Percentiles rank a stretch among this genome's conserved stretches.
These are phyloP conservation scores for Antennarius maculatus DNA, from an alignment of 2,797 vertebrate genomes.

Conservation along the genomic window DNA sequence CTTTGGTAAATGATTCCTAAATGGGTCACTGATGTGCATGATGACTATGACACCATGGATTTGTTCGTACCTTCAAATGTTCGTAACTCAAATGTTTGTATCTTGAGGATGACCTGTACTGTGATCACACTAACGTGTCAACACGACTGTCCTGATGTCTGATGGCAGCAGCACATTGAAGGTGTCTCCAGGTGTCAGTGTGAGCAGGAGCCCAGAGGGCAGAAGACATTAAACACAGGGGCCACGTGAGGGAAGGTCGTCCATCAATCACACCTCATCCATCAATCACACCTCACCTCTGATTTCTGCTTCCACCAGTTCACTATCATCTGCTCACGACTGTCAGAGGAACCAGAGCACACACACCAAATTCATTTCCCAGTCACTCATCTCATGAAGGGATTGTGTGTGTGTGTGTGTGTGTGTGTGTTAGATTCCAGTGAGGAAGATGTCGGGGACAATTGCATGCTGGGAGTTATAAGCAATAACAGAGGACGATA, in stretches of 20 bases:
- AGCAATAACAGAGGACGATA: constrained; percentile 19
- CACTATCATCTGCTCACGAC: constrained; percentile 36
- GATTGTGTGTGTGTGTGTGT: constrained; percentile 5
- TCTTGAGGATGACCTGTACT: not conserved
- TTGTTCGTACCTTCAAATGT: no score
- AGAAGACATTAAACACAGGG: constrained; percentile 24
- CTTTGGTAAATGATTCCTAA: no score
- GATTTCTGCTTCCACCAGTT: constrained; percentile 22
- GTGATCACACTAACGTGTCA: constrained; percentile 12
- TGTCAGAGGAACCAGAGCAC: constrained; percentile 41
- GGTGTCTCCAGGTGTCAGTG: constrained; percentile 10
- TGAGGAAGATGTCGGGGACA: constrained; percentile 31
- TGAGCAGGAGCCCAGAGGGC: constrained; percentile 5
- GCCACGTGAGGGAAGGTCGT: constrained; percentile 24
- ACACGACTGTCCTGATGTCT: not conserved
- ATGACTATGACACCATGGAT: no score
- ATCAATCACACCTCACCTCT: constrained; percentile 33
- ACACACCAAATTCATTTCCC: constrained; percentile 44
- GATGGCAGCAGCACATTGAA: not conserved
- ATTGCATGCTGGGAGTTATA: constrained; percentile 40
- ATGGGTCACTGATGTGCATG: no score
- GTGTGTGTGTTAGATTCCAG: constrained; percentile 23
- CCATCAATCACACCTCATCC: constrained; percentile 24
- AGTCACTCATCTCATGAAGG: constrained; percentile 2
- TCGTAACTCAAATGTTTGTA: no score